Evolutionary conservation across 2,113 vertebrate genomes (phyloP), one percentile per base, ranked within the genome.

Genomic region (Pterocles orientalis): DNA sequence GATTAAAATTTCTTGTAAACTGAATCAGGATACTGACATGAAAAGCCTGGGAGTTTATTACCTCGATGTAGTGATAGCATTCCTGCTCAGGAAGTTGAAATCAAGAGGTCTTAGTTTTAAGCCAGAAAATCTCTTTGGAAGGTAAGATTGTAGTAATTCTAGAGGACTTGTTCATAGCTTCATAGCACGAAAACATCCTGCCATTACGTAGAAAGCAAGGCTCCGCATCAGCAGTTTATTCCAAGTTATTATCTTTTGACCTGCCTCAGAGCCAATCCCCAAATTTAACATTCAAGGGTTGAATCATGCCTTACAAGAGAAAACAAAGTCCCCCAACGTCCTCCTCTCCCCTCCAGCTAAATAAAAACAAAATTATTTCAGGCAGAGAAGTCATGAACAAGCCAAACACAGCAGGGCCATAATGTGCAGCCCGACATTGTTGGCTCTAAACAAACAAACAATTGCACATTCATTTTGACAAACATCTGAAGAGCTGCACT

Each of bases 401-500:
- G 84, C 88, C 83, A 95, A 93, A 88, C 61, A 54, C 90, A 96
- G 92, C 88, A 69, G 57, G 86, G 25, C 61, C 33, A 72, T 61
- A 82, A 76, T 21, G 47, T 39, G 53, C 57, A 91, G 88, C 57
- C 72, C 76, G 64, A 70, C 53, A 79, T 50, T 66, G 73, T 21
- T 88, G 90, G 86, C 84, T 95, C 68, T 92, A 81, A 88, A 88
- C 57, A 94, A 97, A 92, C 82, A 96, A 92, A 78, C 84, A 93
- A 90, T 75, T 87, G 88, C 80, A 89, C 76, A 71, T 86, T 94
- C 83, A 61, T 94, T 93, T 73, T 91, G 47, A 82, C 81, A 75
- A 69, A 79, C 68, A 88, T 82, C 54, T 92, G 85, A 95, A 94
- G 77, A 90, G 41, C 71, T 95, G 75, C 82, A 57, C 65, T 71